phyloP scores from a whole-genome alignment of 2,888 invertebrate genomes.

The Lithosia quadra region DNA sequence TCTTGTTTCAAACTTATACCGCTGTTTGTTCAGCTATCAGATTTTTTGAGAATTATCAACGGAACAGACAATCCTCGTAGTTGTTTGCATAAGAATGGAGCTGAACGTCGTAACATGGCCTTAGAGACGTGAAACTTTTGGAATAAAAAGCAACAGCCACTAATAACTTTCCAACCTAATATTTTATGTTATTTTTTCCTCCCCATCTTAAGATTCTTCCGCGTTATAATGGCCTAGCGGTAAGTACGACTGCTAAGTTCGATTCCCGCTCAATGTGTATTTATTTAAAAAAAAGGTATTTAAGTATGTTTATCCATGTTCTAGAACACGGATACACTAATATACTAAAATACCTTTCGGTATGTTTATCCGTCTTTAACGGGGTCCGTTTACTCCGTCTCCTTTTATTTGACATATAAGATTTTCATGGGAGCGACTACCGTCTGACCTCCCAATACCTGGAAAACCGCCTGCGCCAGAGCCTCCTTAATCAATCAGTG shows the following conservation, averaged over 20 bases:
- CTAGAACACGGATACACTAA: no score
- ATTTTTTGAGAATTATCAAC: constrained; percentile 7
- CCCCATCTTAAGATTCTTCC: constrained; percentile 1
- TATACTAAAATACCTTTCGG: no score
- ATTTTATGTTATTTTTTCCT: constrained; percentile 12
- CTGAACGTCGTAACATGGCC: not conserved
- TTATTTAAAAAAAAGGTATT: no score
- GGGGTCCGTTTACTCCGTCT: not conserved
- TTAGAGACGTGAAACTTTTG: constrained; percentile 18
- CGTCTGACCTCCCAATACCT: not conserved
- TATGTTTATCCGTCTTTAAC: no score
- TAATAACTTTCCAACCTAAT: constrained; percentile 15
- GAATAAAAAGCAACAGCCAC: constrained; percentile 16
- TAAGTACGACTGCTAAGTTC: no score
- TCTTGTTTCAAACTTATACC: not conserved
- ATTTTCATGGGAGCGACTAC: not conserved
- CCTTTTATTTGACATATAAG: not conserved
- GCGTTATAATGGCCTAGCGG: no score
- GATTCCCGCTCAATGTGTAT: no score
- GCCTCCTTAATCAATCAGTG: no score
- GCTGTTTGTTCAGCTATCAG: not conserved
- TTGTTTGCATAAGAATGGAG: constrained; percentile 21
- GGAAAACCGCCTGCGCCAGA: no score
- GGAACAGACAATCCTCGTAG: constrained; percentile 2
- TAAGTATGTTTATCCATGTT: no score